phyloP scores from a whole-genome alignment of 92 coral and sea anemone species.

The Actinostola sp. region DNA sequence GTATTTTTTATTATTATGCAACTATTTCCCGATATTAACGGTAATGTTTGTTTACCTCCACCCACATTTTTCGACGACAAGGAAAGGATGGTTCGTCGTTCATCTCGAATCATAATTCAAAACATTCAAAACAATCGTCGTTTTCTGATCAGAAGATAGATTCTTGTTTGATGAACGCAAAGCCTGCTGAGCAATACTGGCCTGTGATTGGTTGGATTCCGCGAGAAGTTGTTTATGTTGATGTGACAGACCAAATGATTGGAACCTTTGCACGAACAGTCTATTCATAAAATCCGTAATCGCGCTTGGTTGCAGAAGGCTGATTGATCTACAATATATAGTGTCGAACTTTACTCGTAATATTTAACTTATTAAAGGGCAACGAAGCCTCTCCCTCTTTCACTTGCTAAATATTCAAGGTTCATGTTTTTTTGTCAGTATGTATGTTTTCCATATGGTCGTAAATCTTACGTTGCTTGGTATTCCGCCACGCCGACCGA shows the following conservation, averaged over 20 bases:
- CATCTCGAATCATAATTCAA: background rate
- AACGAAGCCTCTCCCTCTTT: background rate
- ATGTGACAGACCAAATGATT: conserved; percentile 47
- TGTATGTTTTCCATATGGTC: background rate
- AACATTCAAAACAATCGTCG: background rate
- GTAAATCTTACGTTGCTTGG: conserved; percentile 36
- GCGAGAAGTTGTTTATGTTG: conserved; percentile 37
- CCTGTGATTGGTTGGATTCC: conserved; percentile 19
- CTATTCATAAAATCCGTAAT: conserved; percentile 28
- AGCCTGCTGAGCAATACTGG: conserved; percentile 16
- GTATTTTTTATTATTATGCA: conserved; percentile 2
- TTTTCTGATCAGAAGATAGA: conserved; percentile 9
- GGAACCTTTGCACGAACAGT: conserved; percentile 28
- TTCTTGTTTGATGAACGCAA: conserved; percentile 1
- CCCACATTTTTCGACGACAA: conserved; percentile 22
- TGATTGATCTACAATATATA: background rate
- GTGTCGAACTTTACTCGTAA: background rate
- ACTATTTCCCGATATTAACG: background rate
- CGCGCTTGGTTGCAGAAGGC: conserved; percentile 15
- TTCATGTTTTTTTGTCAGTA: conserved; percentile 11
- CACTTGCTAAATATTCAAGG: background rate
- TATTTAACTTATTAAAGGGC: conserved; percentile 4
- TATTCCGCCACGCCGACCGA: too few species aligned
- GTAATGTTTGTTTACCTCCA: background rate
- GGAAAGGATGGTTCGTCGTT: background rate